phyloP scores from a whole-genome alignment of 30 jellyfish, hydroid and myxozoan genomes.

The Clytia hemisphaerica region DNA sequence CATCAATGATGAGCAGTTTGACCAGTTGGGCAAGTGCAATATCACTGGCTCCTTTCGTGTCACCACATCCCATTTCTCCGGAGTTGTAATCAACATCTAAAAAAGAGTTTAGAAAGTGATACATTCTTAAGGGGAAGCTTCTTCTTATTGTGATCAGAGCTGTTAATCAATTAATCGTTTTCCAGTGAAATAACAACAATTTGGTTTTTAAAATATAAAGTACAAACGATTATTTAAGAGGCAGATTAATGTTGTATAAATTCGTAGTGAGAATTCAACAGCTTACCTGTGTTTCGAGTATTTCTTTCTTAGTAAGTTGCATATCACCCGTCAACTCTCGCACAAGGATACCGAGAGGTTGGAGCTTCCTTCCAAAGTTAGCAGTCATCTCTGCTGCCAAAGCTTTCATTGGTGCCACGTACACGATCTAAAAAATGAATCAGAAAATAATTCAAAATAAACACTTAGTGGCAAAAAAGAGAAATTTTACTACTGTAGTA shows the following conservation, averaged over 20 bases:
- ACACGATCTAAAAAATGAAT: conserved; percentile 46
- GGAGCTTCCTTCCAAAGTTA: conserved; percentile 68
- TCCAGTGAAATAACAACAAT: too few species aligned
- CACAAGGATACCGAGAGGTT: conserved; percentile 73
- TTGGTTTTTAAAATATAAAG: not conserved
- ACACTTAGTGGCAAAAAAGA: not conserved
- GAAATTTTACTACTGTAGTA: not conserved
- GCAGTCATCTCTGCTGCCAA: conserved; percentile 97
- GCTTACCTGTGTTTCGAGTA: conserved; percentile 81
- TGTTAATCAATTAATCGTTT: not conserved
- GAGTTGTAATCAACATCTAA: conserved; percentile 95
- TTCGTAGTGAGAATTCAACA: not conserved
- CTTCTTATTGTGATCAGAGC: not conserved
- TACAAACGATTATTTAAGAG: not conserved
- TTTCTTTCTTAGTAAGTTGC: conserved; percentile 86
- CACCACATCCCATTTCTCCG: conserved; percentile 99
- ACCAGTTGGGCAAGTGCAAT: conserved; percentile 86
- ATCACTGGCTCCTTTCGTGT: conserved; percentile 93
- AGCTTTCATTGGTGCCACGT: conserved; percentile 99
- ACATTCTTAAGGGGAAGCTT: not conserved
- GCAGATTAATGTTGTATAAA: not conserved
- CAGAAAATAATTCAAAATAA: not conserved
- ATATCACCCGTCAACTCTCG: conserved; percentile 97
- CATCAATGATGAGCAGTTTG: conserved; percentile 90
- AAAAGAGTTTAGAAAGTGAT: too few species aligned